These are phyloP conservation scores for Chionis minor DNA, from an alignment of 2,113 vertebrate genomes.

Conservation along the genomic window DNA sequence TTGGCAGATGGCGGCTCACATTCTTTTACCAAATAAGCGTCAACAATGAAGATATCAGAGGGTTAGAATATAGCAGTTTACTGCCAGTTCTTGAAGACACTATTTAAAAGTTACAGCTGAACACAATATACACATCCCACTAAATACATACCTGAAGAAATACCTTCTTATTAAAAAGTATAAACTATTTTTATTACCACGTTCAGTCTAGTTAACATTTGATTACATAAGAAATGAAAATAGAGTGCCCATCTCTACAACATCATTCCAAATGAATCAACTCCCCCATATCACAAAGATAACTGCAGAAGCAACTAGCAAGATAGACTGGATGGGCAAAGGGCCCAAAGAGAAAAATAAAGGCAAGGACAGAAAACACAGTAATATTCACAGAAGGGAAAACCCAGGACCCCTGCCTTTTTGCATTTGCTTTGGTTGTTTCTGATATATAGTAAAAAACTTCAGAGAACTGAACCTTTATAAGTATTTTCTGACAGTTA, in stretches of 20 bases:
- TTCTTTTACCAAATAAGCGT: neutral
- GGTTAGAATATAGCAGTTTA: neutral
- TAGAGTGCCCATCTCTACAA: neutral
- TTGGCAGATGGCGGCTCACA: neutral
- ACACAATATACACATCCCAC: neutral
- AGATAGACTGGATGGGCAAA: neutral
- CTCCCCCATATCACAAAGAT: neutral
- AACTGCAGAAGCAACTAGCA: neutral
- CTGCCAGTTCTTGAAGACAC: neutral
- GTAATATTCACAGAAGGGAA: neutral
- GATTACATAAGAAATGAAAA: neutral
- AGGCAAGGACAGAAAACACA: neutral
- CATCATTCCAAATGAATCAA: neutral
- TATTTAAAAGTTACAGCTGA: neutral
- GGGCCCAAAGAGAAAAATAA: neutral
- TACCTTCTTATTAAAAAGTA: neutral
- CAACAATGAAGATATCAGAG: neutral
- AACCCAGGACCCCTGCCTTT: neutral
- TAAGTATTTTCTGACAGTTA: neutral
- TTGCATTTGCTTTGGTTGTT: neutral
- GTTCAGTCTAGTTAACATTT: neutral
- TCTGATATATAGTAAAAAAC: neutral
- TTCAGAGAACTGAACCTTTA: neutral
- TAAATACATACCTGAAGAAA: neutral
- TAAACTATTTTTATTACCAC: neutral